Conservation (phyloP, 2,113 vertebrate species). For the Struthio camelus region DNA sequence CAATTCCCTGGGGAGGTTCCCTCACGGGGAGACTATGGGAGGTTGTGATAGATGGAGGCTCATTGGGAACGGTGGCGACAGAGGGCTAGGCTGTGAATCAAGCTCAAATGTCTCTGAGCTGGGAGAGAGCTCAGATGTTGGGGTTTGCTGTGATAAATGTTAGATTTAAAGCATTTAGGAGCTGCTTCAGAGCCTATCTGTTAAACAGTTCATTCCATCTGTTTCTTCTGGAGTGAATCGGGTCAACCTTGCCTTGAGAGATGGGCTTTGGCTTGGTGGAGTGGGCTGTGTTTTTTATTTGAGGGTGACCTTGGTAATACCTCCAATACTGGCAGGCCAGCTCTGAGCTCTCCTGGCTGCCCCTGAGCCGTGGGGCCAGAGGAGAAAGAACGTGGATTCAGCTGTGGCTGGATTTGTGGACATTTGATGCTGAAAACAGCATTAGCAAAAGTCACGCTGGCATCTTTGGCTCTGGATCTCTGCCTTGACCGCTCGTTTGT, state of each 20-base stretch:
- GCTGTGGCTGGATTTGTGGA: background rate
- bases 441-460: constrained; percentile 22
- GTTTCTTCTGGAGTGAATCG: background rate
- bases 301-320: background rate
- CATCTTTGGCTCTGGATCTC: background rate
- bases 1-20: background rate
- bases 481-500: constrained; percentile 6
- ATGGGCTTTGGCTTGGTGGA: background rate
- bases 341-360: background rate
- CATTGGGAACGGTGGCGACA: accelerated
- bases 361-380: background rate
- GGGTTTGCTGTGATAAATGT: background rate
- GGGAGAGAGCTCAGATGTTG: background rate
- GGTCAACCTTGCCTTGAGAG: background rate
- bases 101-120: background rate
- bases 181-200: background rate
- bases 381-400: background rate
- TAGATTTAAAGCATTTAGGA: background rate
- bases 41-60: background rate
- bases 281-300: background rate
- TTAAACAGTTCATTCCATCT: background rate
- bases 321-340: background rate
- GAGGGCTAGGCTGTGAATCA: background rate
- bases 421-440: background rate
- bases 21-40: background rate